phyloP scores from a whole-genome alignment of 2,888 invertebrate genomes.

The Napeogenes sylphis region DNA sequence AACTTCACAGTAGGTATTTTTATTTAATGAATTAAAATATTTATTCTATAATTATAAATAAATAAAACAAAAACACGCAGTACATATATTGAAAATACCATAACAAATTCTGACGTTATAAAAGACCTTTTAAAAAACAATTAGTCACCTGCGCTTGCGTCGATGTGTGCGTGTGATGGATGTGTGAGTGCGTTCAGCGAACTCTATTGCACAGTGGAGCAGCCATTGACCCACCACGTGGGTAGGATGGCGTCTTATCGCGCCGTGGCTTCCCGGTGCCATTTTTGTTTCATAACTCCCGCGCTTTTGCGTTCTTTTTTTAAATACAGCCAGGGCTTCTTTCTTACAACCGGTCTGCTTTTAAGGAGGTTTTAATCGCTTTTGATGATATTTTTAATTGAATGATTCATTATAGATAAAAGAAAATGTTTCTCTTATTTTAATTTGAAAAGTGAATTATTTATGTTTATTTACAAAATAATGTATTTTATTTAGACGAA shows the following conservation, averaged over 20 bases:
- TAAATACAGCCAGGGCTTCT: conserved; percentile 9
- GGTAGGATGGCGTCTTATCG: conserved; percentile 57
- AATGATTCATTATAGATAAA: background rate
- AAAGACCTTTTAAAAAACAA: conserved; percentile 40
- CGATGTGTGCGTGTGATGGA: conserved; percentile 11
- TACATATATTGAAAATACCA: conserved; percentile 10
- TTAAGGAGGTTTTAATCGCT: background rate
- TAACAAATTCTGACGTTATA: conserved; percentile 23
- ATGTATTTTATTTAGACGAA: background rate
- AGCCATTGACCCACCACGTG: conserved; percentile 75
- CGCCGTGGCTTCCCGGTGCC: conserved; percentile 36
- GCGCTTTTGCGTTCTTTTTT: conserved; percentile 31
- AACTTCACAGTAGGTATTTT: background rate
- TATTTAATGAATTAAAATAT: background rate
- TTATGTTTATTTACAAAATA: background rate
- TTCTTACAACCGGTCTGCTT: background rate
- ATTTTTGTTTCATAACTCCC: conserved; percentile 38
- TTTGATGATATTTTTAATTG: background rate
- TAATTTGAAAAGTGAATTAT: background rate
- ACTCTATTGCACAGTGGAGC: conserved; percentile 68
- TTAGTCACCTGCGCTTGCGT: conserved; percentile 54
- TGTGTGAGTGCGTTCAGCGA: conserved; percentile 55
- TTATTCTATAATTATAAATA: background rate
- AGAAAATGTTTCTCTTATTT: background rate
- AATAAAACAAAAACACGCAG: background rate